These are phyloP conservation scores for Lasioglossum baleicum DNA, from an alignment of 1,140 invertebrate species.

Conservation along the genomic window DNA sequence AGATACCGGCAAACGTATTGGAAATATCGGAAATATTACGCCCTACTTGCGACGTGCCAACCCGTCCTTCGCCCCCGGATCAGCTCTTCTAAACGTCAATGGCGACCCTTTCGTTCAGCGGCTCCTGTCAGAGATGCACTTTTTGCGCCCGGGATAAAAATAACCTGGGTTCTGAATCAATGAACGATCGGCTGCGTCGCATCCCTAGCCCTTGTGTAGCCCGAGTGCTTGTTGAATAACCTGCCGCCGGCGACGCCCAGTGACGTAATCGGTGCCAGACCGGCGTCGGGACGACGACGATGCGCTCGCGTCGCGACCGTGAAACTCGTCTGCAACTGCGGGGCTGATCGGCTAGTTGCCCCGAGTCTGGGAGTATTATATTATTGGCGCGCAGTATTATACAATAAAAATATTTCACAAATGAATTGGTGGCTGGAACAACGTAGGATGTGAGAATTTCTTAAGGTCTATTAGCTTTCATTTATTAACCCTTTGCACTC, in stretches of 20 bases:
- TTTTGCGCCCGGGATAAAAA: slow-evolving; percentile 27
- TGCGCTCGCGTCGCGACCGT: too few relatives aligned
- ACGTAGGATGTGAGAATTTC: too few relatives aligned
- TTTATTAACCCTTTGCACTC: too few relatives aligned
- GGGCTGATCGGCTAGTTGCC: too few relatives aligned
- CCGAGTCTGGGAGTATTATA: too few relatives aligned
- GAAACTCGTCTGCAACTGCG: too few relatives aligned
- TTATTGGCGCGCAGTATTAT: too few relatives aligned
- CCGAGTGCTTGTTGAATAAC: not conserved
- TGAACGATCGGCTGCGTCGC: not conserved
- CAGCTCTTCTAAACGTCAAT: slow-evolving; percentile 41
- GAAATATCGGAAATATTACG: slow-evolving; percentile 68
- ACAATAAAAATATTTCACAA: too few relatives aligned
- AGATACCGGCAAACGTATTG: slow-evolving; percentile 54
- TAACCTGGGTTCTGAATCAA: slow-evolving; percentile 3
- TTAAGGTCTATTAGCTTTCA: too few relatives aligned
- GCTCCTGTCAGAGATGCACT: slow-evolving; percentile 28
- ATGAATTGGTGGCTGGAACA: too few relatives aligned
- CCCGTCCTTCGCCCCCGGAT: slow-evolving; percentile 1
- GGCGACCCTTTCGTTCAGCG: slow-evolving; percentile 32
- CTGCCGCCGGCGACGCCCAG: not conserved
- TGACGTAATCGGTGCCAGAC: not conserved
- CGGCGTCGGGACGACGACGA: not conserved
- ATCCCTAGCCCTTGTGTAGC: not conserved
- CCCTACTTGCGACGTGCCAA: slow-evolving; percentile 57